Conservation (phyloP, 1,140 invertebrate species). For the Sipha flava region DNA sequence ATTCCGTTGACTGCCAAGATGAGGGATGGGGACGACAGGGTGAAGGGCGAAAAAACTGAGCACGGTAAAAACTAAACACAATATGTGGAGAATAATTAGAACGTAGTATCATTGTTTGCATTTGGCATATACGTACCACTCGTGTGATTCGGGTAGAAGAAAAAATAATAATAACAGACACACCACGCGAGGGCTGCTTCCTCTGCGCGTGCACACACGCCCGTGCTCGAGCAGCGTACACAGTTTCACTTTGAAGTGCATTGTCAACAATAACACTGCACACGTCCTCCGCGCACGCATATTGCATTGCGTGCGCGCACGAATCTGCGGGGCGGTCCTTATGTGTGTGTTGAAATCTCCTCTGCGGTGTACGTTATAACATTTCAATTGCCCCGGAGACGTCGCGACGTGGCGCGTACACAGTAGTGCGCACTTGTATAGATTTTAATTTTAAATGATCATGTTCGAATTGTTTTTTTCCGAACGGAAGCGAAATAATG, state of each 20-base stretch:
- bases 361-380: neutral
- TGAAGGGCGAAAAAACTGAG: neutral
- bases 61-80: neutral
- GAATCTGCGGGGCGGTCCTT: neutral
- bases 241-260: conserved; percentile 19
- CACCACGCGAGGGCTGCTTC: neutral
- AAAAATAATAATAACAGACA: neutral
- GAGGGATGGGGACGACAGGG: neutral
- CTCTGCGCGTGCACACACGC: too few relatives aligned
- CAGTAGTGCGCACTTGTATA: neutral
- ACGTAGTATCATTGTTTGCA: conserved; percentile 13
- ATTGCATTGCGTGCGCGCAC: neutral
- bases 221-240: neutral
- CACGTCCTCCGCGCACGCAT: too few relatives aligned
- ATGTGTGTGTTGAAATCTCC: neutral
- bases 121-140: neutral
- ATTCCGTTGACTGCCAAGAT: too few relatives aligned
- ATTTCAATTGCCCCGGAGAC: neutral
- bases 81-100: conserved; percentile 12
- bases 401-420: neutral
- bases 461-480: neutral
- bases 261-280: conserved; percentile 20
- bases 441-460: neutral
- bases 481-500: neutral
- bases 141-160: neutral